Evolutionary conservation across 2,888 invertebrate genomes (phyloP), one percentile per base, ranked within the genome.

Genomic region (Electrophaes corylata): DNA sequence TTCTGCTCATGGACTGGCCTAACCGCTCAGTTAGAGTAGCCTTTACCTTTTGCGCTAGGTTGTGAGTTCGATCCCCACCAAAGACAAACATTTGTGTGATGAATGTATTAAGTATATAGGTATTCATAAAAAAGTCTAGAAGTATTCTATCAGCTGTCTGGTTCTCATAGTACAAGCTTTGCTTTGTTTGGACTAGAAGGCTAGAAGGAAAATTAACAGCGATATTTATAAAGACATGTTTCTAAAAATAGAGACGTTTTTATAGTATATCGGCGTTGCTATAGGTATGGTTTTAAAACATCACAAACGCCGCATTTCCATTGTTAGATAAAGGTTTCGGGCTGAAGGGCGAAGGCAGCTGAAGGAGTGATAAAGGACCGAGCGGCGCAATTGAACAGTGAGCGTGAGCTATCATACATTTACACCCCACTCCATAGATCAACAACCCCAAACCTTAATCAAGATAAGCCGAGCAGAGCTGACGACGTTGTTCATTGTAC

Each of bases 391-490:
- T 74, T 74, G 57, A 60, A 23, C 52, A 55, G 58, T 53, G 58
- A 56, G 60, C 55, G 68, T 64, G 70, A 66, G 69, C 62, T 52
- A 55, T 48, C 50, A 59, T 53, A 64, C 65, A 65, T 73, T 75
- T 67, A 72, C 76, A 72, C 78, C 80, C 81, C 75, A 75, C 82
- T 80, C 75, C 73, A 69, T 79, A 80, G 88, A 88, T 83, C 88
- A 88, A 88, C 88, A 88, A 87, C 86, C 88, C 84, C 79, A 84
- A 85, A 82, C 73, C 79, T 80, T 84, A 81, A 86, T 86, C 81
- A 84, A 85, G 86, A 87, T 85, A 82, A 84, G 78, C 79, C 71
- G 75, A 76, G 71, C 73, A n/a, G 12, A 33, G n/a, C 37, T 76
- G 75, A 77, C 80, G 74, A 69, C 62, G 77, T 76, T 37, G 40